phyloP scores from a whole-genome alignment of 2,888 invertebrate species.

The Mythimna vitellina region DNA sequence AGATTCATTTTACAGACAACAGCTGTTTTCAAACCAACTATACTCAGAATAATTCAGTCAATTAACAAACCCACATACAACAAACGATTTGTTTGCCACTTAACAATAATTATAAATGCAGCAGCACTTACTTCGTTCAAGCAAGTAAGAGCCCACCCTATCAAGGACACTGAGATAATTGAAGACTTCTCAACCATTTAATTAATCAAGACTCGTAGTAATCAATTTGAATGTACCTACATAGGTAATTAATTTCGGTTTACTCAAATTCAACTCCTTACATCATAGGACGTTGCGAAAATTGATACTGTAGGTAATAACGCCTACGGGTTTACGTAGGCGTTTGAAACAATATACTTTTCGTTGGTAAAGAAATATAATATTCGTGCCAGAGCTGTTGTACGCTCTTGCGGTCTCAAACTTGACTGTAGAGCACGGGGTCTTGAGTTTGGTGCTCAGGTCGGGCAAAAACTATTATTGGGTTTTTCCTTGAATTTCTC shows the following conservation, averaged over 20 bases:
- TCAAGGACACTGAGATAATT: slow-evolving; percentile 61
- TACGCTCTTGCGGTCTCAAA: too few species aligned
- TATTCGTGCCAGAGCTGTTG: too few species aligned
- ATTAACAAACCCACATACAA: slow-evolving; percentile 55
- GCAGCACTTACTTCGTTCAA: slow-evolving; percentile 53
- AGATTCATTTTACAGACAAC: slow-evolving; percentile 32
- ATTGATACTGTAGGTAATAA: not conserved
- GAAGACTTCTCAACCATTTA: slow-evolving; percentile 61
- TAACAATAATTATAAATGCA: slow-evolving; percentile 64
- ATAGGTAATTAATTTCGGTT: slow-evolving; percentile 1
- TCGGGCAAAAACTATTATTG: too few species aligned
- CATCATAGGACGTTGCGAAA: not conserved
- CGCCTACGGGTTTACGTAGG: slow-evolving; percentile 3
- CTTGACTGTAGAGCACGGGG: too few species aligned
- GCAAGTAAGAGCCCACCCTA: slow-evolving; percentile 64
- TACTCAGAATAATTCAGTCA: slow-evolving; percentile 58
- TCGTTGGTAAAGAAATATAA: not conserved
- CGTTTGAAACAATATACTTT: not conserved
- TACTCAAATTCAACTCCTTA: slow-evolving; percentile 20
- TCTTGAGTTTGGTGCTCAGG: too few species aligned
- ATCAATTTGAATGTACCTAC: slow-evolving; percentile 18
- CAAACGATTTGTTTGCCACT: slow-evolving; percentile 54
- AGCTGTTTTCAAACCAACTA: slow-evolving; percentile 5
- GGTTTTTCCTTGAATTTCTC: too few species aligned
- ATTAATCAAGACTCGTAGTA: slow-evolving; percentile 62